Evolutionary conservation across 2,888 invertebrate genomes (phyloP), one percentile per base, ranked within the genome.

Genomic region (Vannuccia rotundouncinata): DNA sequence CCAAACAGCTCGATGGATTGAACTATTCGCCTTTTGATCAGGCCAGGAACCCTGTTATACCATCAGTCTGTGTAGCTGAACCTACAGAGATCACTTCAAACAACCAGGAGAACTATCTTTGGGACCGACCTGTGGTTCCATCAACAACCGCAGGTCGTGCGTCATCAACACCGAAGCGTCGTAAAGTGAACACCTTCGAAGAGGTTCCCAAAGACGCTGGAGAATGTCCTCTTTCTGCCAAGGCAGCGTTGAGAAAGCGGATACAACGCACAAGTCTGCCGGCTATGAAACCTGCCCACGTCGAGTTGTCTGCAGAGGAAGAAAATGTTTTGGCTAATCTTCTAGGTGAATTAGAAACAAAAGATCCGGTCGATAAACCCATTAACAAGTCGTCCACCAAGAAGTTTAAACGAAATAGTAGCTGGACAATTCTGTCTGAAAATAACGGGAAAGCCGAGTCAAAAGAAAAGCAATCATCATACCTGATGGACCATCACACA

Each of bases 21-120:
- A 75, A 75, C 31, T 75, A 75, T 31, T 31, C 30, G 17, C 75
- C 75, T 13, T 75, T 22, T 28, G 75, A 75, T 31, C 66, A 66
- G 66, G 10, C 13, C 5, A 45, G 45, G 17, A 17, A 13, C 5
- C 10, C 10, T 13, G 22, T 66, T 66, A n/a, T n/a, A n/a, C 66
- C 66, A 5, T 22, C 66, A 2, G 5, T 17, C 5, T 45, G 10
- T 10, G 45, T 17, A 17, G 10, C 5, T 5, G 45, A 45, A 17
- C 45, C 17, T 45, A 10, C 45, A 45, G 17, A 10, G 5, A 45
- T 45, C 17, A 10, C 45, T 45, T 10, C 5, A 17, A 45, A 45
- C 17, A 66, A 66, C 25, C 66, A 66, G 22, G 66, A 66, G 66
- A 66, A 66, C 66, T 2, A 5, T 66, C 22, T 66, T 2, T 66